Conservation (phyloP, 2,888 invertebrate species). For the Rhingia campestris region DNA sequence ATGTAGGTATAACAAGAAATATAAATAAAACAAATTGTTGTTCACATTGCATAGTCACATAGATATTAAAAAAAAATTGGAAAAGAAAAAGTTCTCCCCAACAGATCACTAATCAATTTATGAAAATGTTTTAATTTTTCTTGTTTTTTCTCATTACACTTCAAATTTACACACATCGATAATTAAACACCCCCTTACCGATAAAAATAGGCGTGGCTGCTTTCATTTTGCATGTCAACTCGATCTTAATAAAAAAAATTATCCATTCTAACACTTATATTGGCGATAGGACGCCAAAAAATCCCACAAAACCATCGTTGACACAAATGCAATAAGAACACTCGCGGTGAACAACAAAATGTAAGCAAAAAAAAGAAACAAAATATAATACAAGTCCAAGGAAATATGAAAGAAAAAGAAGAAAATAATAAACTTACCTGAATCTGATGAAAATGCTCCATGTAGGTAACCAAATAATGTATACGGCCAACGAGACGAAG, state of each 20-base stretch:
- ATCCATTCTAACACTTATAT: slow-evolving; percentile 22
- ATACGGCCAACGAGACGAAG: slow-evolving; percentile 72
- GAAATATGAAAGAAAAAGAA: slow-evolving; percentile 73
- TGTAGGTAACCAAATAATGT: slow-evolving; percentile 75
- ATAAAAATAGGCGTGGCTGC: slow-evolving; percentile 67
- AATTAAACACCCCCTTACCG: not conserved
- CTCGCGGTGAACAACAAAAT: slow-evolving; percentile 62
- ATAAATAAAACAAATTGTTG: slow-evolving; percentile 30
- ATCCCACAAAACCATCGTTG: slow-evolving; percentile 10
- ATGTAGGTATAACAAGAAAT: not conserved
- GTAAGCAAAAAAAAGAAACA: slow-evolving; percentile 49
- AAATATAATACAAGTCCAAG: slow-evolving; percentile 62
- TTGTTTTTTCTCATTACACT: not conserved
- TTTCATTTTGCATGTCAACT: slow-evolving; percentile 22
- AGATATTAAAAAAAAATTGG: not conserved
- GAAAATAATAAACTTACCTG: slow-evolving; percentile 80
- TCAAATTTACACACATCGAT: not conserved
- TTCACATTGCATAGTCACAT: slow-evolving; percentile 62
- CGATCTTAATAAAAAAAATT: slow-evolving; percentile 19
- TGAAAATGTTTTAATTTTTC: not conserved
- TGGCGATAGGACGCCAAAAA: slow-evolving; percentile 21
- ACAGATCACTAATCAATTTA: slow-evolving; percentile 9
- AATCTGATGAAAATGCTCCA: slow-evolving; percentile 82
- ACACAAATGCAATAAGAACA: slow-evolving; percentile 41
- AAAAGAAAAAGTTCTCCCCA: slow-evolving; percentile 13